phyloP scores from a whole-genome alignment of 2,888 invertebrate species.

The Deilephila elpenor region DNA sequence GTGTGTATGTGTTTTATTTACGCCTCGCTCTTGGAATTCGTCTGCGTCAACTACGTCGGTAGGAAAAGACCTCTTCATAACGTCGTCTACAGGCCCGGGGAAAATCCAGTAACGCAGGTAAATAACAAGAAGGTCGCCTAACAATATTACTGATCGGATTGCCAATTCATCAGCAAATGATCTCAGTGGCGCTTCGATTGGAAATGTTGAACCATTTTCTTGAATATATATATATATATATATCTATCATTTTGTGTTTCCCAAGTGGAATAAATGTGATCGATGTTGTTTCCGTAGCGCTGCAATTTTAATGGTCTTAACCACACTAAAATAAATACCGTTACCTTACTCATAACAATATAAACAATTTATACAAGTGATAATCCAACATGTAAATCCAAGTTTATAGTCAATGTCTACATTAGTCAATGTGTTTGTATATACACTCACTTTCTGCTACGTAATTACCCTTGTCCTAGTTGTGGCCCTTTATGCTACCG shows the following conservation, averaged over 20 bases:
- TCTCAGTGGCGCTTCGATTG: constrained; percentile 4
- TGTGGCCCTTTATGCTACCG: constrained; percentile 22
- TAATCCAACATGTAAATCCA: constrained; percentile 6
- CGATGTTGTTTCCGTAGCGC: constrained; percentile 53
- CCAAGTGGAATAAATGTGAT: constrained; percentile 43
- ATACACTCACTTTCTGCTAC: constrained; percentile 42
- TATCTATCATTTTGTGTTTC: not conserved
- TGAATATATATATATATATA: no score
- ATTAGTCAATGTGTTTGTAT: constrained; percentile 39
- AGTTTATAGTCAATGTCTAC: constrained; percentile 9
- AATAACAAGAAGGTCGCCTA: constrained; percentile 44
- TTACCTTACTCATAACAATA: constrained; percentile 18
- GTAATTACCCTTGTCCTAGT: not conserved
- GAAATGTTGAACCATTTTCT: not conserved
- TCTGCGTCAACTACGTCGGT: constrained; percentile 97
- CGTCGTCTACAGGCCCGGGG: constrained; percentile 94
- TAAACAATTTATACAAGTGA: not conserved
- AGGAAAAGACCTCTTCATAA: constrained; percentile 95
- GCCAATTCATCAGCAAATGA: not conserved
- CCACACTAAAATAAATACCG: constrained; percentile 35
- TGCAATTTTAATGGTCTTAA: constrained; percentile 43
- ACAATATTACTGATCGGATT: not conserved
- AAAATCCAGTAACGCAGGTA: constrained; percentile 96
- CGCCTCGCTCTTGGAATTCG: constrained; percentile 96
- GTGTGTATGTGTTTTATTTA: constrained; percentile 99